Conservation (phyloP, 2,888 invertebrate genomes). For the Phyllotreta striolata region DNA sequence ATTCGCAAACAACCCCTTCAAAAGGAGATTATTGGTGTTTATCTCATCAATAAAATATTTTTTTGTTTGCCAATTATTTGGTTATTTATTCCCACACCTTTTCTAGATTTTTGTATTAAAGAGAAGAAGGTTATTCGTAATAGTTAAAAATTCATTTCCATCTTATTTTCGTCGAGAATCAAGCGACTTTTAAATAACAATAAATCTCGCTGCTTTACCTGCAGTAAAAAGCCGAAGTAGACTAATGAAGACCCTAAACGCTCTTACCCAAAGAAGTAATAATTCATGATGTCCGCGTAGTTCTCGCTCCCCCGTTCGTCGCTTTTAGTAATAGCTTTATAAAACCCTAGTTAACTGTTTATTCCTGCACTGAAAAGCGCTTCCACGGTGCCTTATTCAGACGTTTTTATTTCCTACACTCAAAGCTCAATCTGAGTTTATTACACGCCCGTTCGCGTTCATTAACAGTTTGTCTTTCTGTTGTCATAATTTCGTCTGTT, state of each 20-base stretch:
- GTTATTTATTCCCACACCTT: too few species aligned
- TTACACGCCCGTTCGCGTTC: slow-evolving; percentile 22
- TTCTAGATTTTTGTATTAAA: too few species aligned
- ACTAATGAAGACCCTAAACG: slow-evolving; percentile 25
- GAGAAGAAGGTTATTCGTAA: too few species aligned
- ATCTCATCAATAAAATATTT: too few species aligned
- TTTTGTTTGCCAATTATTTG: too few species aligned
- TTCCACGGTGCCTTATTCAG: slow-evolving; percentile 21
- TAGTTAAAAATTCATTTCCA: too few species aligned
- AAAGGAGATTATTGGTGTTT: too few species aligned
- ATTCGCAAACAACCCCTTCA: too few species aligned
- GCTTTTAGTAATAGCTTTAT: slow-evolving; percentile 26
- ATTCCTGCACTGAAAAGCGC: slow-evolving; percentile 24
- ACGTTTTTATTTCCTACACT: slow-evolving; percentile 24
- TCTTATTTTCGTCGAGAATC: too few species aligned
- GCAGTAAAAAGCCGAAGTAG: slow-evolving; percentile 13
- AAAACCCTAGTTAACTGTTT: slow-evolving; percentile 29
- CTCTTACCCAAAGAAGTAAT: slow-evolving; percentile 20
- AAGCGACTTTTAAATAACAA: slow-evolving; percentile 3
- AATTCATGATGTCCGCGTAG: slow-evolving; percentile 25
- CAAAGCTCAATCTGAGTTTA: slow-evolving; percentile 24
- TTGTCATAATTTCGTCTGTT: background rate
- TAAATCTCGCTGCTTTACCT: slow-evolving; percentile 20
- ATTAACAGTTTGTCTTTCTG: slow-evolving; percentile 21
- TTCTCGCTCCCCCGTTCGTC: slow-evolving; percentile 20